phyloP scores from a whole-genome alignment of 2,797 vertebrate genomes.

The Pseudochaenichthys georgianus region DNA sequence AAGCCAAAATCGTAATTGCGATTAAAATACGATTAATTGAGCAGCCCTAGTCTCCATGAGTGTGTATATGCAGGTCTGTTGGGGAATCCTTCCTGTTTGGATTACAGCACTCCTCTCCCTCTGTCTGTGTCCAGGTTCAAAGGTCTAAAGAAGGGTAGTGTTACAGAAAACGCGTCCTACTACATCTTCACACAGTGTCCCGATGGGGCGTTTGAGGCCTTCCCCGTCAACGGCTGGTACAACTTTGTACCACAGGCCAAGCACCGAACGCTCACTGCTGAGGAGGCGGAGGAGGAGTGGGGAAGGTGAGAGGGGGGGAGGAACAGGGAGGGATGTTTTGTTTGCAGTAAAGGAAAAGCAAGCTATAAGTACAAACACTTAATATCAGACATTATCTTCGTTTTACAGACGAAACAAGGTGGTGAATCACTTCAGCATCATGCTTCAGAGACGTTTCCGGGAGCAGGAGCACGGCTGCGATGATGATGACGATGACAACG shows the following conservation, averaged over 20 bases:
- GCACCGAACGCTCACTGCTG: slow-evolving; percentile 92
- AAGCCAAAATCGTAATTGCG: no score
- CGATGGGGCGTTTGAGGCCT: slow-evolving; percentile 94
- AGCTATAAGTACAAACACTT: background rate
- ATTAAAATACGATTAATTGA: no score
- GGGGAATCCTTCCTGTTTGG: background rate
- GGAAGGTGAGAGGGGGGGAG: slow-evolving; percentile 81
- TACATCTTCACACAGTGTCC: slow-evolving; percentile 96
- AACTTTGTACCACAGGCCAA: slow-evolving; percentile 92
- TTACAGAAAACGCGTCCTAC: slow-evolving; percentile 94
- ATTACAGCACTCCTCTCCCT: background rate
- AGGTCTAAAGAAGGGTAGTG: slow-evolving; percentile 92
- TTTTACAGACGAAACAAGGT: slow-evolving; percentile 91
- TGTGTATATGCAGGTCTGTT: background rate
- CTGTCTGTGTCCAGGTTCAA: slow-evolving; percentile 84
- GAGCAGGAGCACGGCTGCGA: slow-evolving; percentile 88
- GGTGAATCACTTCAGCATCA: slow-evolving; percentile 96
- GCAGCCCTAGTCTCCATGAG: no score
- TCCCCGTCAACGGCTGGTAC: slow-evolving; percentile 94
- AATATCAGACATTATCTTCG: background rate
- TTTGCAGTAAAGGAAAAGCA: background rate
- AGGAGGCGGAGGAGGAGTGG: slow-evolving; percentile 96
- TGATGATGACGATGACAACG: slow-evolving; percentile 86
- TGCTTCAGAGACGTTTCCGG: slow-evolving; percentile 92
- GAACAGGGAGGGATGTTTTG: background rate